Conservation (phyloP, 2,797 vertebrate genomes). For the Pangasius macronema region DNA sequence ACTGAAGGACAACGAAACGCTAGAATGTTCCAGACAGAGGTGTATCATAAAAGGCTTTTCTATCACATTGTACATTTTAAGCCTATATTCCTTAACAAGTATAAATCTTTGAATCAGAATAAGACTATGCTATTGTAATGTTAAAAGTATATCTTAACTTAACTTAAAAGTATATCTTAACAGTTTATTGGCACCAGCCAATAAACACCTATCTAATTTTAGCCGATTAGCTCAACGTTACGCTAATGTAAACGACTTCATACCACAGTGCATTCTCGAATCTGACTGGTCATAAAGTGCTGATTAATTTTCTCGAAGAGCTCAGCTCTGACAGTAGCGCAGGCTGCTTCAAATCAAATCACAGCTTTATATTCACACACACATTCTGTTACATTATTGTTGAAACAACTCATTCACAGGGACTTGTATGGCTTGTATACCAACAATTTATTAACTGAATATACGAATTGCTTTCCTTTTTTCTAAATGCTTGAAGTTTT, state of each 20-base stretch:
- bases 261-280: no score
- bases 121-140: background rate
- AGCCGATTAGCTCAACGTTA: background rate
- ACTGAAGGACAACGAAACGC: background rate
- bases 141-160: background rate
- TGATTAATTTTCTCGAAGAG: background rate
- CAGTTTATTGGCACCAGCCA: no score
- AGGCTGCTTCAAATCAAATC: background rate
- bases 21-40: background rate
- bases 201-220: background rate
- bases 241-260: slow-evolving; percentile 1
- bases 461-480: background rate
- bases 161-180: background rate
- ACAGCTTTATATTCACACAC: background rate
- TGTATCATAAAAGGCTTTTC: background rate
- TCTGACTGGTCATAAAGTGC: background rate
- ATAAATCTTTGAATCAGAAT: background rate
- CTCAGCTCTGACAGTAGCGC: background rate
- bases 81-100: no score
- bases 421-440: background rate
- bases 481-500: background rate
- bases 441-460: background rate
- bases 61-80: background rate
- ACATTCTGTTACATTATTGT: background rate
- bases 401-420: background rate